Evolutionary conservation across 2,888 invertebrate genomes (phyloP).

Genomic region (Harpalus rufipes): DNA sequence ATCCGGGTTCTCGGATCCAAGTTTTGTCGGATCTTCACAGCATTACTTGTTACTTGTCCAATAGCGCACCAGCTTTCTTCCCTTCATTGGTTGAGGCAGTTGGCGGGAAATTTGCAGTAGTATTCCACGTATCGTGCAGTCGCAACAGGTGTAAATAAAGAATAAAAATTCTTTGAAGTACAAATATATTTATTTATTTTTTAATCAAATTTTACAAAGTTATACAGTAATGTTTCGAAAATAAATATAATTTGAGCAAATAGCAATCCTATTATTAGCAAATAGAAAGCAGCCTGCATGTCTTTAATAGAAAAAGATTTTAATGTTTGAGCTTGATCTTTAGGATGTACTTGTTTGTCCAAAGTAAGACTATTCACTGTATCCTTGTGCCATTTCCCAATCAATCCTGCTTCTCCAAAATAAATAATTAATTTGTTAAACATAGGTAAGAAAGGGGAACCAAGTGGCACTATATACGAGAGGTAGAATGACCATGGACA

Average conservation of each 20-base stretch:
- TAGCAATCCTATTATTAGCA: constrained; percentile 20
- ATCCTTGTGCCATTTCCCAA: constrained; percentile 75
- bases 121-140: too few relatives aligned
- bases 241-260: constrained; percentile 40
- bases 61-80: too few relatives aligned
- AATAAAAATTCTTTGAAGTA: too few relatives aligned
- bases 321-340: neutral
- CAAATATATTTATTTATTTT: neutral
- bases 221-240: constrained; percentile 20
- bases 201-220: neutral
- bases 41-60: too few relatives aligned
- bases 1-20: too few relatives aligned
- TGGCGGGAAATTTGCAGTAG: too few relatives aligned
- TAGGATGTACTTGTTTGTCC: constrained; percentile 38
- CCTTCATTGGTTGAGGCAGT: too few relatives aligned
- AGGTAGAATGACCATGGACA: constrained; percentile 77
- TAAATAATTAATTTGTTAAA: constrained; percentile 74
- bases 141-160: too few relatives aligned
- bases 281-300: constrained; percentile 57
- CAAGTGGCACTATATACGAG: constrained; percentile 76
- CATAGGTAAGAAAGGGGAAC: constrained; percentile 75
- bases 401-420: constrained; percentile 75
- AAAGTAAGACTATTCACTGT: constrained; percentile 68
- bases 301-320: constrained; percentile 56
- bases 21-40: too few relatives aligned